These are phyloP conservation scores for Scaptomyza montana DNA, from an alignment of 1,140 invertebrate genomes.

Conservation along the genomic window DNA sequence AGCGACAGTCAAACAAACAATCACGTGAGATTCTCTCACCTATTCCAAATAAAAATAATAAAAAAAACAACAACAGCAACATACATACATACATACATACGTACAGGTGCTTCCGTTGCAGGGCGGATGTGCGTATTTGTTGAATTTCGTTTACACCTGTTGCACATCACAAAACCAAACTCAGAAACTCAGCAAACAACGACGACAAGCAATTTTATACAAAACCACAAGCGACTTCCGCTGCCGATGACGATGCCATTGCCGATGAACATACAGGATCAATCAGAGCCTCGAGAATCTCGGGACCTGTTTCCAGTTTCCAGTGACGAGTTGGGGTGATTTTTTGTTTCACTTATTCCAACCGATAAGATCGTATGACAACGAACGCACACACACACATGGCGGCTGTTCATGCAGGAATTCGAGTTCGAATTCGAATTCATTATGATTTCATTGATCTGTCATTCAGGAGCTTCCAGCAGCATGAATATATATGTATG, in stretches of 20 bases:
- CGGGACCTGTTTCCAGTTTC: conserved; percentile 48
- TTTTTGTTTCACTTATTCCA: neutral
- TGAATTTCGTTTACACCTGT: conserved; percentile 76
- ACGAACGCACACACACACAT: conserved; percentile 8
- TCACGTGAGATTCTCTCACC: conserved; percentile 43
- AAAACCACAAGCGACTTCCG: conserved; percentile 77
- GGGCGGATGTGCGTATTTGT: conserved; percentile 75
- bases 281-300: conserved; percentile 30
- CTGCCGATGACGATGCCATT: conserved; percentile 21
- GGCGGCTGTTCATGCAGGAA: conserved; percentile 10
- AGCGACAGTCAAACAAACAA: conserved; percentile 43
- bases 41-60: neutral
- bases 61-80: conserved; percentile 2
- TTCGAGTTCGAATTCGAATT: conserved; percentile 62
- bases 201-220: conserved; percentile 54
- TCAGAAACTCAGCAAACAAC: conserved; percentile 3
- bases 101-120: conserved; percentile 74
- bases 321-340: conserved; percentile 49
- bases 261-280: conserved; percentile 44
- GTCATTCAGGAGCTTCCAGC: conserved; percentile 77
- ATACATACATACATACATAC: conserved; percentile 4
- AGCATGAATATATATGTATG: conserved; percentile 39
- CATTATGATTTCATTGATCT: conserved; percentile 81
- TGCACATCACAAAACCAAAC: conserved; percentile 39
- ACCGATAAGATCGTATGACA: conserved; percentile 41